Base-by-base conservation (phyloP, 2,797 vertebrate species). In the Craterocephalus amniculus region DNA sequence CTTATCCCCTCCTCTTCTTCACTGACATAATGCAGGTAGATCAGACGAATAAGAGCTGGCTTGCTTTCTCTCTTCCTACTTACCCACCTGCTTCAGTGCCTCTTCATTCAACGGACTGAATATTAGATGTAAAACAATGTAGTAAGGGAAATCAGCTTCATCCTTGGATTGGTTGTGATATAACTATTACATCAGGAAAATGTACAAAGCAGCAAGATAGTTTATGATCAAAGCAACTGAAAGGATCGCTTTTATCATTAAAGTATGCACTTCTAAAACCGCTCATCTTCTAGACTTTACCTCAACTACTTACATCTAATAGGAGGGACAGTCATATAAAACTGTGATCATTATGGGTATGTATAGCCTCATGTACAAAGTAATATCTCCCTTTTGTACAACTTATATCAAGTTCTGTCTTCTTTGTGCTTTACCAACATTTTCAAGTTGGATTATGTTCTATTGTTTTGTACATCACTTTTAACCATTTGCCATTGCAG, bases 1-100 rank as follows among this genome's bases (percentile, higher is more conserved):
- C 76, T 77, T 77, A 63, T 74, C 63, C 20, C 0, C 40, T 65
- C 34, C 71, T n/a, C 71, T 73, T 80, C 69, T 87, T 83, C 72
- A 83, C 84, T 86, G 88, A 90, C 85, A 87, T 78, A 78, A 77
- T 74, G 65, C 86, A 74, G 77, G 62, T 86, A 87, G 84, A 79
- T 76, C 65, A 83, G 63, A 81, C 72, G 69, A 85, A 67, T 68
- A 61, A 63, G 67, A 76, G 62, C 83, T 79, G 68, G 63, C 76
- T 88, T 87, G 81, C 81, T 89, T 80, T 76, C 75, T 86, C 71
- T 73, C 64, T 60, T 70, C 62, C 71, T 57, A 77, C 77, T 76
- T 67, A 70, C 68, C 59, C 83, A 57, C 68, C 66, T 62, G 67
- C 70, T 73, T 76, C 72, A 58, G 60, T 63, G 58, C 69, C 61